phyloP scores from a whole-genome alignment of 2,888 invertebrate species.

The Nowickia ferox region DNA sequence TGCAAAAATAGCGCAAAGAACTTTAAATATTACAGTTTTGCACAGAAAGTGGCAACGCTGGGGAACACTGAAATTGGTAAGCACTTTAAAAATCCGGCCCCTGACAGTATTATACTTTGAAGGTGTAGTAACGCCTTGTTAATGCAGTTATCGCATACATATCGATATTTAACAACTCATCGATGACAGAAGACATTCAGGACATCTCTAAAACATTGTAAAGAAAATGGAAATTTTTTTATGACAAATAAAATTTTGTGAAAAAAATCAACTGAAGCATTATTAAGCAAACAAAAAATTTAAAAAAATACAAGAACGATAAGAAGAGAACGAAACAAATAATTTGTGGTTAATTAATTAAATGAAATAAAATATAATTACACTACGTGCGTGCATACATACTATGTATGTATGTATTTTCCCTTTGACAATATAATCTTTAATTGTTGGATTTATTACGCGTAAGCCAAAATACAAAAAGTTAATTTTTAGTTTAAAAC shows the following conservation, averaged over 20 bases:
- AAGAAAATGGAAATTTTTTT: slow-evolving; percentile 61
- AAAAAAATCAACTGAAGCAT: slow-evolving; percentile 5
- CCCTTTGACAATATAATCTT: slow-evolving; percentile 8
- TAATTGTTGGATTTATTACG: slow-evolving; percentile 37
- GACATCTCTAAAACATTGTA: slow-evolving; percentile 57
- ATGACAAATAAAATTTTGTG: slow-evolving; percentile 48
- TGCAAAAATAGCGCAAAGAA: too few relatives aligned
- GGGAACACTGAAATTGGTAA: too few relatives aligned
- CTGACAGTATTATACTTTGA: background rate
- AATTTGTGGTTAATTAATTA: background rate
- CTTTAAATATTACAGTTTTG: too few relatives aligned
- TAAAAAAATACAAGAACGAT: background rate
- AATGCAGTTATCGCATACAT: slow-evolving; percentile 14
- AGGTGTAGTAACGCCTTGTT: slow-evolving; percentile 41
- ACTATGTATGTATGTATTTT: background rate
- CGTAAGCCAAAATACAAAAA: slow-evolving; percentile 12
- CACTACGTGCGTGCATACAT: background rate
- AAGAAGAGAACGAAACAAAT: background rate
- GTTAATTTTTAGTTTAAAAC: slow-evolving; percentile 26
- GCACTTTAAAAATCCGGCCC: too few relatives aligned
- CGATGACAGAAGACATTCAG: slow-evolving; percentile 31
- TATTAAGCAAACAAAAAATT: background rate
- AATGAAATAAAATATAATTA: background rate
- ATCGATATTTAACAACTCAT: slow-evolving; percentile 39
- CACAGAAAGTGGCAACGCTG: too few relatives aligned